phyloP scores from a whole-genome alignment of 2,797 vertebrate genomes.

The Macropodus opercularis region DNA sequence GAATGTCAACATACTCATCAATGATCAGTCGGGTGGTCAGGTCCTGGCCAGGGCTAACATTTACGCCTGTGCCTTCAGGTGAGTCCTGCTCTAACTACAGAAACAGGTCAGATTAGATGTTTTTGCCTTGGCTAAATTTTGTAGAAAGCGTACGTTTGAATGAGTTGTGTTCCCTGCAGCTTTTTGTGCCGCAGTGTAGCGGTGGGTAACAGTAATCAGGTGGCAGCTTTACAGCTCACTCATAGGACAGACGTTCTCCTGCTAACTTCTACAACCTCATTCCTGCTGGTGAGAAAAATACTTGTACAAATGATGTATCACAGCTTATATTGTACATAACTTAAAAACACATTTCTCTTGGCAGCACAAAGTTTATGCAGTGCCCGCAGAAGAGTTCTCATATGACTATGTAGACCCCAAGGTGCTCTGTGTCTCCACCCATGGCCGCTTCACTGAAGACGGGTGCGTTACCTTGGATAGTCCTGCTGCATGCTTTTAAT shows the following conservation, averaged over 20 bases:
- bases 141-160: not conserved
- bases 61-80: slow-evolving; percentile 92
- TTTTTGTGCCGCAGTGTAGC: slow-evolving; percentile 89
- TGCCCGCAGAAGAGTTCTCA: slow-evolving; percentile 87
- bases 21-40: slow-evolving; percentile 62
- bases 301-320: not conserved
- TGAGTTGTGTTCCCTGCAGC: slow-evolving; percentile 69
- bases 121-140: not conserved
- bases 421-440: slow-evolving; percentile 86
- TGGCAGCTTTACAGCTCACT: slow-evolving; percentile 81
- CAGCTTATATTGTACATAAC: not conserved
- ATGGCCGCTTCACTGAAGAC: slow-evolving; percentile 79
- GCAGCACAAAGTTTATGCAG: slow-evolving; percentile 88
- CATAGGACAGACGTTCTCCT: slow-evolving; percentile 83
- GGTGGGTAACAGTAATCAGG: slow-evolving; percentile 79
- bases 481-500: slow-evolving; percentile 2
- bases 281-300: slow-evolving; percentile 86
- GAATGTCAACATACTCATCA: slow-evolving; percentile 78
- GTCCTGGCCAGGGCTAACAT: slow-evolving; percentile 82
- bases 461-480: slow-evolving; percentile 76
- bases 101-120: not conserved
- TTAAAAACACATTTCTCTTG: slow-evolving; percentile 42
- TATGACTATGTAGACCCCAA: slow-evolving; percentile 86
- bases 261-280: slow-evolving; percentile 72
- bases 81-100: not conserved